These are phyloP conservation scores for Drosophila kepulauana DNA, from an alignment of 1,140 invertebrate genomes.

Conservation along the genomic window DNA sequence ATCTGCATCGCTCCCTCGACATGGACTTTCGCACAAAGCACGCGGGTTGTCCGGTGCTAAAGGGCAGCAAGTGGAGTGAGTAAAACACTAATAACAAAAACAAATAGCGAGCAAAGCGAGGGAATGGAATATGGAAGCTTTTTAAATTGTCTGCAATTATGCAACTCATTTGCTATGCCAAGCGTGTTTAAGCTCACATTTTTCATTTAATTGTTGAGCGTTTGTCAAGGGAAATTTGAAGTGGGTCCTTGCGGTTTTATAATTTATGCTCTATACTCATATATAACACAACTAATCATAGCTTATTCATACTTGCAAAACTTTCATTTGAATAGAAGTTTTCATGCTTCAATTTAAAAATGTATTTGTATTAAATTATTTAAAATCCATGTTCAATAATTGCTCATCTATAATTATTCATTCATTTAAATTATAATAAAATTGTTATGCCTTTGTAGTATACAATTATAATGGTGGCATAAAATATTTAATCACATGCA, in stretches of 20 bases:
- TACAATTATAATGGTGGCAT: too few species aligned
- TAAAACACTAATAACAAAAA: constrained; percentile 79
- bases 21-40: constrained; percentile 96
- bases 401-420: too few species aligned
- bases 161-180: background rate
- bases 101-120: background rate
- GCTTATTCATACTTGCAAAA: too few species aligned
- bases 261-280: too few species aligned
- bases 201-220: background rate
- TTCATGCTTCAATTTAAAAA: too few species aligned
- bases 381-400: too few species aligned
- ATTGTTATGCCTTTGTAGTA: too few species aligned
- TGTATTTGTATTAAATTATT: too few species aligned
- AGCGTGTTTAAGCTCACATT: background rate
- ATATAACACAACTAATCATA: too few species aligned
- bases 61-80: constrained; percentile 96
- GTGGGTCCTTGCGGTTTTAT: background rate
- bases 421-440: too few species aligned
- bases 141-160: constrained; percentile 2
- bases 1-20: constrained; percentile 95
- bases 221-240: background rate
- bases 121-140: background rate
- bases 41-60: constrained; percentile 98
- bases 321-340: too few species aligned
- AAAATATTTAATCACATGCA: too few species aligned